Evolutionary conservation across 2,888 invertebrate genomes (phyloP), one percentile per base, ranked within the genome.

Genomic region (Pseudococcus jackbeardsleyi): DNA sequence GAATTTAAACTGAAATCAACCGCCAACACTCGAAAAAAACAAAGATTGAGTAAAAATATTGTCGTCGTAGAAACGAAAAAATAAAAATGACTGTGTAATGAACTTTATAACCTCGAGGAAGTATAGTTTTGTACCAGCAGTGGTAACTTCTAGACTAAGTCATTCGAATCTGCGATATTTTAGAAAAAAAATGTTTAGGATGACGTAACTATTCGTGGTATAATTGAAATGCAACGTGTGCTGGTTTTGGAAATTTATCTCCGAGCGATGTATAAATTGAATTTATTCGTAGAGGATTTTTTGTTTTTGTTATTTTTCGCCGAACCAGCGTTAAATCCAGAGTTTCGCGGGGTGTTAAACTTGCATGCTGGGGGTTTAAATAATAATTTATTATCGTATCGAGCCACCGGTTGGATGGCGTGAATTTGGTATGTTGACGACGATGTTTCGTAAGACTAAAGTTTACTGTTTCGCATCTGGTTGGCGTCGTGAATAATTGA

Each of bases 201-300:
- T 19, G 59, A 19, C 59, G 59, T 59, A 33, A 33, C 26, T 33
- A 33, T 33, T 33, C 26, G 26, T 59, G n/a, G 7, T 59, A 33
- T 72, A 72, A 72, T 72, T 72, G 15, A 72, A 72, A 72, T 72
- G 68, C 68, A 72, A 72, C 68, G 33, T 72, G 22, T 72, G 33
- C 33, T 33, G 15, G 68, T 22, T 72, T 59, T 72, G 33, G 33
- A 72, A 72, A 72, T 72, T 33, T 72, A 72, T 72, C 68, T 72
- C 33, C 68, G 33, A 72, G 22, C 22, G 11, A 72, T 72, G 68
- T 33, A 72, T 15, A 72, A 72, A 72, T 72, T 72, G 22, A 72
- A 72, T 72, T 33, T 72, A 72, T 59, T 59, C 59, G 59, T 19
- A 33, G 26, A 33, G 26, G 59, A 19, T 59, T 59, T 59, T 59